Evolutionary conservation across 2,113 vertebrate genomes (phyloP), one percentile per base, ranked within the genome.

Genomic region (Galbula dea): DNA sequence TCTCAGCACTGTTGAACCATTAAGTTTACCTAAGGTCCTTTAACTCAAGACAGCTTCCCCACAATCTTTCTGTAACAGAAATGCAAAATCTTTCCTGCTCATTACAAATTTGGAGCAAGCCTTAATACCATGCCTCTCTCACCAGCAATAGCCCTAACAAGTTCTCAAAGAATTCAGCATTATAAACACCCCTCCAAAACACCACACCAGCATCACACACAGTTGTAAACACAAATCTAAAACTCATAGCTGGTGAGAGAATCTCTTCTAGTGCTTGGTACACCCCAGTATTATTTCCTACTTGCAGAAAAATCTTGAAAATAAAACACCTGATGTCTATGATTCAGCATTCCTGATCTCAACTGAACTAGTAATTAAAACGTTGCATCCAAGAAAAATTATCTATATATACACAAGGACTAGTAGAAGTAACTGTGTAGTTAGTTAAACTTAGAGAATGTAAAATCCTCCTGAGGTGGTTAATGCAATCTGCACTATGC

Each of bases 1-100:
- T n/a, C 52, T 96, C 88, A 68, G 82, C 73, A 71, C 82, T 29
- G 58, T 59, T 29, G 36, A 84, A 18, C 32, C 86, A 92, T 59
- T 48, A 88, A 39, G 48, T 94, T 97, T 96, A 51, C 26, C 79
- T 88, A 65, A 17, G 54, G 65, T 90, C 90, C 94, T 86, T 92
- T 79, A 59, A 91, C 94, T 52, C 20, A 52, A 79, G 51, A 41
- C 67, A 72, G 13, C 24, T 75, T 75, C 78, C n/a, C 51, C 75
- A 86, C 73, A 93, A 34, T 37, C 63, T 93, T 58, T 68, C 43
- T 36, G 5, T 12, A 77, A 34, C 27, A 78, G 34, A 69, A 88
- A 75, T 78, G 41, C 9, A 63, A 76, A 83, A 57, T 34, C 43
- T 61, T 82, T 43, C 32, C 43, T 74, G 10, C 12, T 68, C 16